phyloP scores from a whole-genome alignment of 2,113 vertebrate genomes.

The Calidris pugnax region DNA sequence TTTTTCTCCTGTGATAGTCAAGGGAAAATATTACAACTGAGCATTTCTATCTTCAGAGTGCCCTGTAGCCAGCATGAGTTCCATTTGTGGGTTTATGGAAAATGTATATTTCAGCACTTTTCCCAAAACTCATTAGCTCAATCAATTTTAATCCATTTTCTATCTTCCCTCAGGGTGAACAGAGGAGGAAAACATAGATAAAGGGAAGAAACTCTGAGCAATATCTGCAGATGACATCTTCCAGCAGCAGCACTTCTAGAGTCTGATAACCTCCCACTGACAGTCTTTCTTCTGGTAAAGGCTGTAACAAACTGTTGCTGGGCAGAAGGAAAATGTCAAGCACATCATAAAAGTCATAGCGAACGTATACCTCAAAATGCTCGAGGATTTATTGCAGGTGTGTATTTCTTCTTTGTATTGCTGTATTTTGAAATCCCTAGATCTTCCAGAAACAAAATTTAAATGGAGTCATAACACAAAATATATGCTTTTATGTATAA shows the following conservation, averaged over 20 bases:
- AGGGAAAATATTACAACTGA: neutral
- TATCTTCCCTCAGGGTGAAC: neutral
- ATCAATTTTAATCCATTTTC: constrained; percentile 18
- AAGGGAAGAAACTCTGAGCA: neutral
- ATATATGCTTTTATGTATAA: neutral
- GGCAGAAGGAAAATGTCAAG: neutral
- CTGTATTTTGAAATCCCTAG: neutral
- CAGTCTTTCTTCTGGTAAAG: neutral
- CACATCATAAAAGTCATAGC: neutral
- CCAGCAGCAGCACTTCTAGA: neutral
- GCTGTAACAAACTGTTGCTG: neutral
- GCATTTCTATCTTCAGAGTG: neutral
- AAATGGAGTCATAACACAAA: neutral
- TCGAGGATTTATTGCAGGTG: neutral
- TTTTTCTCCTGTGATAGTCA: neutral
- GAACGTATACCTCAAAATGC: neutral
- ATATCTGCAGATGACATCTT: neutral
- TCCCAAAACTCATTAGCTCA: neutral
- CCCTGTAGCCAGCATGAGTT: neutral
- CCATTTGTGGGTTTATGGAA: neutral
- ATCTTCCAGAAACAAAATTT: neutral
- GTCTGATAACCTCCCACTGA: neutral
- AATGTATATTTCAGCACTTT: neutral
- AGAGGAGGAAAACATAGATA: neutral
- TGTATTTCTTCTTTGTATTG: neutral